Evolutionary conservation across 2,888 invertebrate species (phyloP).

Genomic region (Morpho achilles): DNA sequence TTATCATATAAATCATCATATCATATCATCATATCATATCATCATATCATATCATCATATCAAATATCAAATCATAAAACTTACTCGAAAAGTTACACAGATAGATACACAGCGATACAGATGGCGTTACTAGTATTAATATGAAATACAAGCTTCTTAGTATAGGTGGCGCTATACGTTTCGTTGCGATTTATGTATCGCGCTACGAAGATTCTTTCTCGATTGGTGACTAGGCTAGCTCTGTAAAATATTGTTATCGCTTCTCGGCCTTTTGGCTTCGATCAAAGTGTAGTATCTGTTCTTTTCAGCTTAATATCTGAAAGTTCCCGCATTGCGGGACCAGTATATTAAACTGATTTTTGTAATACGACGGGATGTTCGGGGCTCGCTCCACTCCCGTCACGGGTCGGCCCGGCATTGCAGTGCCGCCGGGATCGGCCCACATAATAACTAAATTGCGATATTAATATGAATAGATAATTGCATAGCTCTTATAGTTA

Average conservation of each 20-base stretch:
- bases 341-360: constrained; percentile 10
- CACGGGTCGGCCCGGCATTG: constrained; percentile 10
- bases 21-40: no score
- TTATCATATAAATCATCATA: no score
- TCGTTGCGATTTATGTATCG: background rate
- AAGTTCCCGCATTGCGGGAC: constrained; percentile 9
- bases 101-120: no score
- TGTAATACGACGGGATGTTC: constrained; percentile 6
- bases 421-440: constrained; percentile 8
- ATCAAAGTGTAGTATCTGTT: constrained; percentile 8
- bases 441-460: background rate
- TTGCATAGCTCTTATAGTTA: no score
- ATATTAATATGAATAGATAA: no score
- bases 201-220: background rate
- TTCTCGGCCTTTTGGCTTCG: background rate
- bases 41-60: no score
- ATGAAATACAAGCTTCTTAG: background rate
- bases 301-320: constrained; percentile 10
- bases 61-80: no score
- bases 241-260: background rate
- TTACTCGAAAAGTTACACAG: no score
- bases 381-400: constrained; percentile 9
- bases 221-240: background rate
- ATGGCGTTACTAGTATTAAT: no score
- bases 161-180: background rate